Base-by-base conservation (phyloP, 2,888 invertebrate genomes). In the Limnephilus auricula region DNA sequence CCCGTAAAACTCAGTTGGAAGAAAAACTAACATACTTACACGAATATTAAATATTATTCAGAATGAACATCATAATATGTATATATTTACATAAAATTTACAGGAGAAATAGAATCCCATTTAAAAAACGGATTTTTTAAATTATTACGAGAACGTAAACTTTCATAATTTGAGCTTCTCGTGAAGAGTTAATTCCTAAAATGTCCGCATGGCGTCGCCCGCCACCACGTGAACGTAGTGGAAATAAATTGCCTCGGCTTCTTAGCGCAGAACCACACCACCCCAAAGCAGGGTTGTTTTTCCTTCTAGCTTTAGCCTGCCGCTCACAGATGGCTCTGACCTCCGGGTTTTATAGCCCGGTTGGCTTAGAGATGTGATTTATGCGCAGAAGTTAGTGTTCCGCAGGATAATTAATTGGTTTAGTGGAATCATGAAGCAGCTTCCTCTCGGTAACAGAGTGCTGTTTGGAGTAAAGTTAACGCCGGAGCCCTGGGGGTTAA, bases 321-420 rank as follows among this genome's bases (percentile, higher is more conserved):
- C 37, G 85, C 85, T 37, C 90, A 90, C 84, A 90, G 90, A 90
- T 90, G 90, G 34, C 90, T 84, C 78, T 40, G 82, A 82, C 82
- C 78, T 30, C 18, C 30, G 5, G 80, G 25, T 89, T 82, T 80
- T 82, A 82, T 50, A 34, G 89, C 80, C 65, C 32, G 31, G 12
- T 37, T 85, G 12, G 84, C 84, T 45, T 45, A 31, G 5, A 32
- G 31, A 31, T 50, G 45, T 89, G 84, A 90, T 90, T 90, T 90
- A 90, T 90, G n/a, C 37, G n/a, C 18, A 9, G 79, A 65, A 84
- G 90, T 90, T 90, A 10, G 90, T 82, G 37, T 30, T 4, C 50
- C 18, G 34, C 40, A 65, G 34, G 18, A 89, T 90, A 84, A 90
- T 78, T 90, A 90, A 90, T 90, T 40, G 90, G 32, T 37, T 50